phyloP scores from a whole-genome alignment of 2,888 invertebrate genomes.

The Carabus problematicus region DNA sequence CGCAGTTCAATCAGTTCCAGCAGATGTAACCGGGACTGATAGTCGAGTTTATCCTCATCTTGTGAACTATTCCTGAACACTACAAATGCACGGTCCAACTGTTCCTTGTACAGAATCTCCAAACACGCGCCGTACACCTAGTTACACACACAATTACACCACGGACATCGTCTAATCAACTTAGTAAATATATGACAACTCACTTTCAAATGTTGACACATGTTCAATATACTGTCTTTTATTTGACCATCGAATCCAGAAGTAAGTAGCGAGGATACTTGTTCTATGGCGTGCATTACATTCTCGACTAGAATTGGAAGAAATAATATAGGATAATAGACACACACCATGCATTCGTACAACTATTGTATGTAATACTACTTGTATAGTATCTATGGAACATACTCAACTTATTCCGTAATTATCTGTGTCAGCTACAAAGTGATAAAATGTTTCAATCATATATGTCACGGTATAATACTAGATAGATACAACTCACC shows the following conservation, averaged over 20 bases:
- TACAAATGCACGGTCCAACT: conserved; percentile 84
- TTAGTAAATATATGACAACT: conserved; percentile 4
- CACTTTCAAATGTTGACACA: conserved; percentile 80
- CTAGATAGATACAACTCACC: no score
- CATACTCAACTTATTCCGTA: conserved; percentile 26
- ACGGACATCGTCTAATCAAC: background rate
- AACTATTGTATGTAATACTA: conserved; percentile 6
- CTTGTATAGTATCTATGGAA: conserved; percentile 15
- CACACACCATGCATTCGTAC: conserved; percentile 6
- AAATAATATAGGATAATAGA: background rate
- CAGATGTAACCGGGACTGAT: conserved; percentile 84
- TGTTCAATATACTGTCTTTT: conserved; percentile 76
- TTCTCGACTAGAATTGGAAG: conserved; percentile 73
- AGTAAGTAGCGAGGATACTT: conserved; percentile 78
- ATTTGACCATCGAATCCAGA: conserved; percentile 77
- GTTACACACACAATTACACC: conserved; percentile 16
- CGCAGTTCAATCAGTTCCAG: conserved; percentile 92
- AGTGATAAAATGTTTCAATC: conserved; percentile 9
- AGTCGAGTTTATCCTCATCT: conserved; percentile 85
- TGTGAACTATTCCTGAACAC: conserved; percentile 89
- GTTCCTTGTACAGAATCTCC: conserved; percentile 84
- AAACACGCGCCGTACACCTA: conserved; percentile 75
- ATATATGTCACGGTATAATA: background rate
- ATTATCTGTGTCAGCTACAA: conserved; percentile 13
- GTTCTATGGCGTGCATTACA: conserved; percentile 82